Evolutionary conservation across 1,140 invertebrate genomes (phyloP), one percentile per base, ranked within the genome.

Genomic region (Cydia strobilella): DNA sequence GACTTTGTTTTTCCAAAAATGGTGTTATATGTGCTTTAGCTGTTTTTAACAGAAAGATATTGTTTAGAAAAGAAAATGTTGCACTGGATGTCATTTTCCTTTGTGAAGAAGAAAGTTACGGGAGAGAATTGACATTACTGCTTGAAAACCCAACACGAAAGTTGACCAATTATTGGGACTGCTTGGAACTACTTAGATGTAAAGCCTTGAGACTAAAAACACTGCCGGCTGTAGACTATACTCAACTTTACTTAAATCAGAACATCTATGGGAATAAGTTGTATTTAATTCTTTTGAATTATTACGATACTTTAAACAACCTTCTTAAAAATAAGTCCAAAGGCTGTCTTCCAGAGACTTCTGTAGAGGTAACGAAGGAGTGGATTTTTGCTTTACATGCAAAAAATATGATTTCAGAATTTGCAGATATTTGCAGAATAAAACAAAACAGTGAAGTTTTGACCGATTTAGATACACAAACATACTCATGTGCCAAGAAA

Each of bases 211-310:
- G 90, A 79, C 76, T 74, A 6, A 90, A 84, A 71, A 76, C 48
- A 12, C 66, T 88, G n/a, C 89, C 90, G n/a, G n/a, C 75, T 48
- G 62, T 85, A 72, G 81, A 90, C 76, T 88, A 80, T 77, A 31
- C 78, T 74, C 27, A 77, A 25, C 74, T 92, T 20, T 84, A 86
- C 35, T 59, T 69, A 72, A 81, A 86, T 27, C 78, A 62, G 20
- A 80, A 91, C 79, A 73, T 84, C 6, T 90, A 88, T 73, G 87
- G 84, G 74, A 35, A 84, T 2, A 92, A 90, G 83, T 54, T 92
- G 1, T 90, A 90, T 83, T 80, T 86, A 42, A 76, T 87, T 45
- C 48, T 90, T 10, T 54, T 87, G 35, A 80, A 62, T 20, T 65
- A 89, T 6, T 87, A 84, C 74, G 72, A 71, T 27, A 84, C 66